Conservation (phyloP, 2,888 invertebrate species). For the Aspidapion aeneum region DNA sequence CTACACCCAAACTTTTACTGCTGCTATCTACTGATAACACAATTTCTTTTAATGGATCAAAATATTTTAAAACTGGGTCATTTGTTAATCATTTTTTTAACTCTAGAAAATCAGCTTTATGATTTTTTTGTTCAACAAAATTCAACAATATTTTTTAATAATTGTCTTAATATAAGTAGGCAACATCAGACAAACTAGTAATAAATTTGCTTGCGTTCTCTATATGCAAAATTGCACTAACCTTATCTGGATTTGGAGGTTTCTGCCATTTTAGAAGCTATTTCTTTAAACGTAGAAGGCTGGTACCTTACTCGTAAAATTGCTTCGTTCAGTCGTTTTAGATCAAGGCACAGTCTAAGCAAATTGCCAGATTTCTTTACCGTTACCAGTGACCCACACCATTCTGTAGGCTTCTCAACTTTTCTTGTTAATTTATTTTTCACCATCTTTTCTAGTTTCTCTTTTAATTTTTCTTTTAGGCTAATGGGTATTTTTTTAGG, state of each 20-base stretch:
- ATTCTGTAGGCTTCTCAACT: neutral
- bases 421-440: neutral
- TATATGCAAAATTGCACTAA: conserved; percentile 25
- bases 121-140: conserved; percentile 10
- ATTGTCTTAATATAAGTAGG: conserved; percentile 16
- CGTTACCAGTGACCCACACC: conserved; percentile 3
- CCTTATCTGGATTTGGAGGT: conserved; percentile 22
- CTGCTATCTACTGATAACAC: conserved; percentile 26
- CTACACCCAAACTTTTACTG: conserved; percentile 23
- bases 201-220: conserved; percentile 23
- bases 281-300: neutral
- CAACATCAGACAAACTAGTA: conserved; percentile 22
- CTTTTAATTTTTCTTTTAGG: neutral
- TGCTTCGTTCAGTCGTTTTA: neutral
- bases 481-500: conserved; percentile 8
- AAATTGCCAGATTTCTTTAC: neutral
- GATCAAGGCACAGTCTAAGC: neutral
- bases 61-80: conserved; percentile 14
- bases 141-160: conserved; percentile 16
- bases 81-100: neutral
- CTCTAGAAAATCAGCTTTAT: conserved; percentile 5
- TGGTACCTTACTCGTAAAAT: neutral
- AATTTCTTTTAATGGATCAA: conserved; percentile 3
- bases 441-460: conserved; percentile 5
- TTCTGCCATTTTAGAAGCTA: conserved; percentile 10